Evolutionary conservation across 2,888 invertebrate genomes (phyloP), one percentile per base, ranked within the genome.

Genomic region (Trichopoda pennipes): DNA sequence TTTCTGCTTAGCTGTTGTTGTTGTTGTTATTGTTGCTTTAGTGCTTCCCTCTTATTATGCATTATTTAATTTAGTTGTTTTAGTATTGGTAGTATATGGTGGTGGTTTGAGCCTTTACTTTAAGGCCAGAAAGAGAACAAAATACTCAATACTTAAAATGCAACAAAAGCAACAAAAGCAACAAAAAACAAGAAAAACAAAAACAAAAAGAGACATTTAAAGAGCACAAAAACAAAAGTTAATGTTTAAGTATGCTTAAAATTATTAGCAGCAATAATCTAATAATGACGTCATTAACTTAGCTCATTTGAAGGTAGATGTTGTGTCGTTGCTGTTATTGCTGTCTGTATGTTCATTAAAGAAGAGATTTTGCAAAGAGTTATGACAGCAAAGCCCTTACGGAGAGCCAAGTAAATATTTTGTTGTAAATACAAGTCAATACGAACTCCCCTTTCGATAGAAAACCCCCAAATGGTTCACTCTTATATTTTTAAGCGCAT

Each of bases 61-160:
- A 82, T 79, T 82, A 82, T 82, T 82, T 82, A 82, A 82, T 82
- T 82, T 79, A 79, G 79, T 68, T 82, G 75, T 35, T 21, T 42
- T 64, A 63, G 80, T 76, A 61, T 64, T 75, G 70, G 75, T 70
- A 64, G 58, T 42, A 69, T 69, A 69, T 74, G 68, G 76, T 81
- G 81, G 81, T 72, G 79, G 73, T 80, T 80, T 80, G 73, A 61
- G 79, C 68, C 74, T 80, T 80, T 68, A 74, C 73, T 80, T 68
- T 47, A 60, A 73, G 60, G 61, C 73, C 61, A 73, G 78, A 78
- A 78, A 78, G 78, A 78, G 78, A 49, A 61, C 14, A 17, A n/a
- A 38, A n/a, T 21, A 38, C 49, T 49, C 9, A 21, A 38, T 17
- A 44, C n/a, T 21, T 64, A 66, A 28, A 42, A 66, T 44, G 35